Conservation (phyloP, 1,140 invertebrate genomes). For the Popillia japonica region DNA sequence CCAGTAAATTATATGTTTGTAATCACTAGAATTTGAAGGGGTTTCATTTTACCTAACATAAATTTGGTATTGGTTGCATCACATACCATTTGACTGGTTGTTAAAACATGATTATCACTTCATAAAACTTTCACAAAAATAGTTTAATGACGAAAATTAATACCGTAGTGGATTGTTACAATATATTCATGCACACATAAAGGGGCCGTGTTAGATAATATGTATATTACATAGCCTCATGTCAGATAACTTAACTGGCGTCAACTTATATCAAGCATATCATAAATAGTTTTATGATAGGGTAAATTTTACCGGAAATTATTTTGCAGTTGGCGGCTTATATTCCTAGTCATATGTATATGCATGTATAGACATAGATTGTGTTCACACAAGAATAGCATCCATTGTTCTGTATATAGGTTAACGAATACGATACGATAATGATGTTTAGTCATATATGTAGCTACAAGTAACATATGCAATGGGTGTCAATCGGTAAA, state of each 20-base stretch:
- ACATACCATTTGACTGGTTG: not conserved
- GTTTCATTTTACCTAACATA: conserved; percentile 1
- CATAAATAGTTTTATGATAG: not conserved
- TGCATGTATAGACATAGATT: not conserved
- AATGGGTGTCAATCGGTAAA: too few species aligned
- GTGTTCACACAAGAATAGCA: not conserved
- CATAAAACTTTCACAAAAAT: conserved; percentile 6
- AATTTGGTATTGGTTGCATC: not conserved
- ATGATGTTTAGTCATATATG: conserved; percentile 4
- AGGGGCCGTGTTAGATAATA: not conserved
- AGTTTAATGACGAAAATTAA: conserved; percentile 1
- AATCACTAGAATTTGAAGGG: not conserved
- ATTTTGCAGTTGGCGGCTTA: not conserved
- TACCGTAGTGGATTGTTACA: not conserved
- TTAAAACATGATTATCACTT: conserved; percentile 3
- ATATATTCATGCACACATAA: not conserved
- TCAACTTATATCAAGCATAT: conserved; percentile 7
- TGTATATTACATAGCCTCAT: conserved; percentile 6
- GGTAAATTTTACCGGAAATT: not conserved
- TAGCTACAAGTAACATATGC: not conserved
- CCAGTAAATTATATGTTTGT: not conserved
- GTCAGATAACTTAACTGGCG: not conserved
- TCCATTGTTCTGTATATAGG: not conserved
- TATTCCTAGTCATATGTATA: not conserved
- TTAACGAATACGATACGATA: not conserved